Evolutionary conservation across 2,888 invertebrate genomes (phyloP), one percentile per base, ranked within the genome.

Genomic region (Cryptocheilus praepositus): DNA sequence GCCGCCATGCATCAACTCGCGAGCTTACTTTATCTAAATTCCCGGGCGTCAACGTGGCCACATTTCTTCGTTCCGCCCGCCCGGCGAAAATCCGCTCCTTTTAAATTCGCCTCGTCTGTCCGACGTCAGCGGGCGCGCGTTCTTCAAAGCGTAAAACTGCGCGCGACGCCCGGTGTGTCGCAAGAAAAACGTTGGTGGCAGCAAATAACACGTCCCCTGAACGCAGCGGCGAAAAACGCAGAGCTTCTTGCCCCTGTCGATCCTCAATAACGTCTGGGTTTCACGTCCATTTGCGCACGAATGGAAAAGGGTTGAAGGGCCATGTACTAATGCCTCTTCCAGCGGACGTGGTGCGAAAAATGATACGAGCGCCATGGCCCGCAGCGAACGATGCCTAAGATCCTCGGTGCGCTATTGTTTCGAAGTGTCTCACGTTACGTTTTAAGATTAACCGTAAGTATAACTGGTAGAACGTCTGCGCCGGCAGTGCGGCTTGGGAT

Each of bases 191-290:
- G 85, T 84, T 86, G 86, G 86, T 86, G 86, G 86, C 86, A 86
- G 86, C 86, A 86, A 86, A 86, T 86, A 85, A 85, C 85, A 85
- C 86, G 83, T 85, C 71, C 67, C 58, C 11, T 11, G 8, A 36
- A 25, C 25, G 25, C 5, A 25, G 25, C 25, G 25, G 25, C 25
- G 25, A 25, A 25, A 25, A 25, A 25, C 5, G 25, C 25, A 25
- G 25, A 25, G 25, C 25, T 25, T 25, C 25, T 25, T 25, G 25
- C 25, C 5, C 25, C 25, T 25, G 5, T 5, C 25, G n/a, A n/a
- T n/a, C n/a, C n/a, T n/a, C n/a, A n/a, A n/a, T n/a, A n/a, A n/a
- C n/a, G n/a, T n/a, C n/a, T n/a, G n/a, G n/a, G n/a, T n/a, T n/a
- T n/a, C n/a, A n/a, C n/a, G n/a, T n/a, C n/a, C n/a, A n/a, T n/a